Conservation (phyloP, 2,888 invertebrate species). For the Sthenelais limicola region DNA sequence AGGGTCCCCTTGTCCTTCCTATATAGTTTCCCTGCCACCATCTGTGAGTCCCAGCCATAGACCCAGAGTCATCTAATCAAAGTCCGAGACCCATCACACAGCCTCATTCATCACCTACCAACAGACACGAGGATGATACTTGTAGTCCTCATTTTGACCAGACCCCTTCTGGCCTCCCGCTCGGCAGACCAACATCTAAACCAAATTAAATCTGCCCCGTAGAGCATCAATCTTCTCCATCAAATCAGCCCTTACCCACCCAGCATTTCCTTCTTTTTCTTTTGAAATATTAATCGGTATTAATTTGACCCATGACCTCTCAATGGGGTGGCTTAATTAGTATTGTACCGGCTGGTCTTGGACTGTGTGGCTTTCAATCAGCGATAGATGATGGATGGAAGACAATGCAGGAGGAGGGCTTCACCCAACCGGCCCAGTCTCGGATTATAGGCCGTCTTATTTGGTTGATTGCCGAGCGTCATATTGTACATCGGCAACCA, state of each 20-base stretch:
- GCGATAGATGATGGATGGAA: conserved; percentile 16
- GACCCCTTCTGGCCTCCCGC: neutral
- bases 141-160: neutral
- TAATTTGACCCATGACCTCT: conserved; percentile 26
- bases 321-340: conserved; percentile 28
- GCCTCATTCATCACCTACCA: conserved; percentile 15
- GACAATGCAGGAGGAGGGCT: neutral
- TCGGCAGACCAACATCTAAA: conserved; percentile 1
- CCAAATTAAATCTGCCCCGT: conserved; percentile 30
- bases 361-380: conserved; percentile 30
- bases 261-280: conserved; percentile 8
- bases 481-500: conserved; percentile 2
- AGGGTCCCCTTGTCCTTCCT: too few species aligned
- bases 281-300: conserved; percentile 36
- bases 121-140: conserved; percentile 4
- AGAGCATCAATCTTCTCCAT: conserved; percentile 16
- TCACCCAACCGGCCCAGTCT: neutral
- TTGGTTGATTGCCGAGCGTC: conserved; percentile 12
- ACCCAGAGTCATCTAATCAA: too few species aligned
- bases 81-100: too few species aligned
- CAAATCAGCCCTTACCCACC: neutral
- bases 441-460: conserved; percentile 30
- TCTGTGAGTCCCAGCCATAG: too few species aligned
- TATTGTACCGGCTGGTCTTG: conserved; percentile 3
- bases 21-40: too few species aligned